Evolutionary conservation across 2,888 invertebrate genomes (phyloP), one percentile per base, ranked within the genome.

Genomic region (Drosophila ustulata): DNA sequence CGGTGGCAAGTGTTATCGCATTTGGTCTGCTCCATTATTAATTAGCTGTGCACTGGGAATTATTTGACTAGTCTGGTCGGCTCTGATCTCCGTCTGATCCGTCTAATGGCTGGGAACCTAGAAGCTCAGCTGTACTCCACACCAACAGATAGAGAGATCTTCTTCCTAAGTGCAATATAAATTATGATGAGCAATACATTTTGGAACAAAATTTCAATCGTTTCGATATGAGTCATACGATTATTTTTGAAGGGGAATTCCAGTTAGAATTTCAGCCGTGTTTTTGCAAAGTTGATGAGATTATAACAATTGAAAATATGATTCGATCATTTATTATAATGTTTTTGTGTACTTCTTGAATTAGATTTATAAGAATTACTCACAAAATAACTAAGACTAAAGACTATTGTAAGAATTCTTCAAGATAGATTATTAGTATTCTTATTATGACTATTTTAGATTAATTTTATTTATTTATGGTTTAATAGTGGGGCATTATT

Each of bases 1-100:
- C 87, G 77, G 85, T 88, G 88, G 85, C 85, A 85, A 85, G 88
- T 88, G 89, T 81, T 85, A 73, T 70, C 77, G 66, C 71, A 80
- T 69, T 72, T 70, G 66, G 59, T 75, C 59, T 63, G 81, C 73
- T 72, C 78, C 73, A 78, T 83, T 83, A 86, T 88, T 86, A 85
- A 85, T 85, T 86, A 81, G 76, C 50, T 46, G 47, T 39, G 32
- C 45, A 43, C 28, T 58, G 66, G 58, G 63, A 67, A 68, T 59
- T 39, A 32, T 43, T 39, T n/a, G 9, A 37, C 8, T 32, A 1
- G 34, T 34, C 49, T 49, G 28, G 8, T 30, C 34, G 30, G 26
- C n/a, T 37, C 37, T 4, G 11, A 11, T 37, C 37, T 37, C 37
- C n/a, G n/a, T n/a, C 4, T 28, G 28, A n/a, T 51, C 23, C 25